Percentiles rank a stretch among this genome's conserved stretches.
These are phyloP conservation scores for Tenualosa thibaudeaui DNA, from an alignment of 2,797 vertebrate species.

Conservation along the genomic window DNA sequence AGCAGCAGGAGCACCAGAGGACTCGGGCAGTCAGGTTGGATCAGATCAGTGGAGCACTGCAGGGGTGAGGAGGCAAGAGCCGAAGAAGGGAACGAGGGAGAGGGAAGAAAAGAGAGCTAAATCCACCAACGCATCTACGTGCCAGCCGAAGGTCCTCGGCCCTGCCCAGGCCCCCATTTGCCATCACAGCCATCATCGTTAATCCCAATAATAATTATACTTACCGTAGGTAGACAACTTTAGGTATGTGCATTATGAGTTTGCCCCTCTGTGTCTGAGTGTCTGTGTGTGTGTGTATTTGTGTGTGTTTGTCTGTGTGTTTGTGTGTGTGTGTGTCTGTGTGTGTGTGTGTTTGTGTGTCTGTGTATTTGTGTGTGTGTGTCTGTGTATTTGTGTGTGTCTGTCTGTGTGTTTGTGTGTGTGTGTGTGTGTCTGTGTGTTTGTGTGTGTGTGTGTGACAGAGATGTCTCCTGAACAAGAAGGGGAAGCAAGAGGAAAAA, in stretches of 20 bases:
- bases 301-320: constrained; percentile 61
- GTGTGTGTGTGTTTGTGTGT: constrained; percentile 53
- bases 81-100: neutral
- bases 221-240: constrained; percentile 52
- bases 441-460: constrained; percentile 14
- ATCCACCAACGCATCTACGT: constrained; percentile 53
- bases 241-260: neutral
- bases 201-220: constrained; percentile 64
- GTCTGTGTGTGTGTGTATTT: constrained; percentile 42
- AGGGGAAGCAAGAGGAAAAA: constrained; percentile 30
- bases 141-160: constrained; percentile 28
- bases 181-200: constrained; percentile 67
- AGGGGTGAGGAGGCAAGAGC: constrained; percentile 19
- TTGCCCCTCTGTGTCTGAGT: constrained; percentile 41
- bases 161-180: constrained; percentile 50
- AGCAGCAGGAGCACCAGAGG: constrained; percentile 34
- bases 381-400: constrained; percentile 57
- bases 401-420: constrained; percentile 48
- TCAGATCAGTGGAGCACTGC: constrained; percentile 37
- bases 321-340: constrained; percentile 7
- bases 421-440: constrained; percentile 15
- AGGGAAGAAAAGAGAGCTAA: constrained; percentile 46
- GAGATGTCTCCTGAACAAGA: constrained; percentile 34
- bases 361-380: constrained; percentile 40
- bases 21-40: constrained; percentile 32